Conservation (phyloP, 2,888 invertebrate genomes). For the Lepidochrysops patricia region DNA sequence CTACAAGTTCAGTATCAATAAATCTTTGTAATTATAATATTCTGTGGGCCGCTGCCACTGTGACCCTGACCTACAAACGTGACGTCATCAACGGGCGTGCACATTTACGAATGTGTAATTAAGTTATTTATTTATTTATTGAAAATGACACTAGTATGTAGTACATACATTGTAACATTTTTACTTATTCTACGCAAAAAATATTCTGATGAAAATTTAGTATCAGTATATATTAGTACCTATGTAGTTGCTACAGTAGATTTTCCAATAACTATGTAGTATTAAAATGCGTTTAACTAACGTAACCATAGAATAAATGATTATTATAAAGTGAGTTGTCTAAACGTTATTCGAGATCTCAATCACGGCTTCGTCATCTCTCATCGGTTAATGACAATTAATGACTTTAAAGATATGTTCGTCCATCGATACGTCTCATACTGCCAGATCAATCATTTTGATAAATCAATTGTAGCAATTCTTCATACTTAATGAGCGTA, state of each 20-base stretch:
- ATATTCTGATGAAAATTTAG: too few species aligned
- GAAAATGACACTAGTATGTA: too few species aligned
- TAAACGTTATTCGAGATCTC: too few species aligned
- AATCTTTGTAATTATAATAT: conserved; percentile 5
- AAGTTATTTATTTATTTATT: too few species aligned
- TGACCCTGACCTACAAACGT: conserved; percentile 52
- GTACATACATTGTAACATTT: too few species aligned
- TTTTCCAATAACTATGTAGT: too few species aligned
- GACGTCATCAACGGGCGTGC: conserved; percentile 39
- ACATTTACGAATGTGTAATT: not conserved
- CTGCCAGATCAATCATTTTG: not conserved
- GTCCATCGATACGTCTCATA: not conserved
- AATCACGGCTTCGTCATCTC: not conserved
- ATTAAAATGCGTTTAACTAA: too few species aligned
- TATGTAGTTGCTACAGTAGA: too few species aligned
- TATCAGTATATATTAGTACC: too few species aligned
- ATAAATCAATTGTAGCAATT: not conserved
- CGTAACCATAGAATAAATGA: too few species aligned
- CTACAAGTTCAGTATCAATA: conserved; percentile 6
- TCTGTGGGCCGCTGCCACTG: conserved; percentile 33
- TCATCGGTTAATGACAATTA: not conserved
- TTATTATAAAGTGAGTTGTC: too few species aligned
- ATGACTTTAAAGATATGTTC: not conserved
- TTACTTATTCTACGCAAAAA: too few species aligned
- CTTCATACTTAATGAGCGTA: not conserved